Evolutionary conservation across 2,113 vertebrate species (phyloP).

Genomic region (Cyprinodon tularosa): DNA sequence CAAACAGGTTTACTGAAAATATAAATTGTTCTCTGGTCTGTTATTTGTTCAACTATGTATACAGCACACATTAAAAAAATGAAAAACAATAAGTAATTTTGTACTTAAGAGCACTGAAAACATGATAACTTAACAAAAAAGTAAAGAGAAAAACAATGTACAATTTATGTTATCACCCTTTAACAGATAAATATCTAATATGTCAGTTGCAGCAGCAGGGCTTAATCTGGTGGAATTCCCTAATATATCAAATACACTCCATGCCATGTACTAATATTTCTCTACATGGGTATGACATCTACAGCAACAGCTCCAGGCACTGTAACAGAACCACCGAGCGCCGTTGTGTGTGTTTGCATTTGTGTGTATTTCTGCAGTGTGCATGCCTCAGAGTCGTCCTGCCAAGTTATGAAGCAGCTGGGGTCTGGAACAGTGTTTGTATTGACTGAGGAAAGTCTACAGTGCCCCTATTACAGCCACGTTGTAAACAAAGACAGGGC

Average conservation of each 20-base stretch:
- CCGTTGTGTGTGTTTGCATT: conserved; percentile 9
- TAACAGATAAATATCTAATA: not conserved
- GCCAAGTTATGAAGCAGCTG: conserved; percentile 44
- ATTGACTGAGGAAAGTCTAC: conserved; percentile 67
- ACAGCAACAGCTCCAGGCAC: conserved; percentile 52
- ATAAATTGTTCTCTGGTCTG: not conserved
- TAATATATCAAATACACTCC: conserved; percentile 53
- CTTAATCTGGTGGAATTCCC: conserved; percentile 41
- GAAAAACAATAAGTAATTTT: not conserved
- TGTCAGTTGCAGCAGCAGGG: conserved; percentile 18
- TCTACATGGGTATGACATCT: conserved; percentile 57
- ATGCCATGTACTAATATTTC: conserved; percentile 56
- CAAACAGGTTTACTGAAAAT: not conserved
- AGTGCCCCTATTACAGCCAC: conserved; percentile 51
- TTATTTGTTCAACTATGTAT: not conserved
- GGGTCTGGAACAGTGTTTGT: conserved; percentile 59
- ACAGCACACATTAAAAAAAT: not conserved
- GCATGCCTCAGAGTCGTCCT: conserved; percentile 15
- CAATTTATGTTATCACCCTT: conserved; percentile 3
- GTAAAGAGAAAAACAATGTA: not conserved
- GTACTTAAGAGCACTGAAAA: not conserved
- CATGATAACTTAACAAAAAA: not conserved
- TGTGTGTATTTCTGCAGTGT: conserved; percentile 9
- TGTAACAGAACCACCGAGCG: conserved; percentile 13
- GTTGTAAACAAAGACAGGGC: conserved; percentile 65